Conservation (phyloP, 1,140 invertebrate genomes). For the Drosophila funebris region DNA sequence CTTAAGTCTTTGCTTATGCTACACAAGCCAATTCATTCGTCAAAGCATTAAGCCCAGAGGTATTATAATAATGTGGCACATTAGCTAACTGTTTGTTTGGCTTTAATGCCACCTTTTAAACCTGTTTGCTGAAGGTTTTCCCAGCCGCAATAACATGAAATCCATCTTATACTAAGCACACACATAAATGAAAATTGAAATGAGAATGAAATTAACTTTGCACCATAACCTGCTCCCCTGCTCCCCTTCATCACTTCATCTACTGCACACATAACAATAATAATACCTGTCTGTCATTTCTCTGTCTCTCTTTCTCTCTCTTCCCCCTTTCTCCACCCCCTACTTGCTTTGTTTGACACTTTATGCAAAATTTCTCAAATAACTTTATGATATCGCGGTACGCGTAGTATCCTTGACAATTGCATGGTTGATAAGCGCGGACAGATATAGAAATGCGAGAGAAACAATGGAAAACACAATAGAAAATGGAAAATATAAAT, state of each 20-base stretch:
- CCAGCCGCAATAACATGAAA: conserved; percentile 44
- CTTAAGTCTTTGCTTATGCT: not conserved
- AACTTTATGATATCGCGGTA: conserved; percentile 54
- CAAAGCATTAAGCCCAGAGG: not conserved
- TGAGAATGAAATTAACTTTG: conserved; percentile 67
- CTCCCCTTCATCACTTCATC: not conserved
- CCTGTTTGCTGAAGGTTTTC: conserved; percentile 25
- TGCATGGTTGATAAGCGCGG: conserved; percentile 67
- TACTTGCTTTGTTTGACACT: conserved; percentile 31
- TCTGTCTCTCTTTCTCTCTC: not conserved
- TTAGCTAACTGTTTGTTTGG: conserved; percentile 24
- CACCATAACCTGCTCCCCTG: not conserved
- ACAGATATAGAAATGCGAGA: conserved; percentile 23
- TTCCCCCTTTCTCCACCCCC: not conserved
- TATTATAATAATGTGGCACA: conserved; percentile 29
- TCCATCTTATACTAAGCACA: conserved; percentile 57
- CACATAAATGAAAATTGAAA: conserved; percentile 51
- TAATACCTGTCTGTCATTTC: conserved; percentile 18
- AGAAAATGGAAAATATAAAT: conserved; percentile 26
- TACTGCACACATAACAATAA: conserved; percentile 16
- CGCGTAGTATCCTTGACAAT: conserved; percentile 61
- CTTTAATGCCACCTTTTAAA: conserved; percentile 8
- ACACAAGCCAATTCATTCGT: conserved; percentile 24
- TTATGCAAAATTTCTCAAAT: conserved; percentile 49
- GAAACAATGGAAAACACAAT: not conserved